Conservation (phyloP, 1,140 invertebrate genomes). For the Calycopis cecrops region DNA sequence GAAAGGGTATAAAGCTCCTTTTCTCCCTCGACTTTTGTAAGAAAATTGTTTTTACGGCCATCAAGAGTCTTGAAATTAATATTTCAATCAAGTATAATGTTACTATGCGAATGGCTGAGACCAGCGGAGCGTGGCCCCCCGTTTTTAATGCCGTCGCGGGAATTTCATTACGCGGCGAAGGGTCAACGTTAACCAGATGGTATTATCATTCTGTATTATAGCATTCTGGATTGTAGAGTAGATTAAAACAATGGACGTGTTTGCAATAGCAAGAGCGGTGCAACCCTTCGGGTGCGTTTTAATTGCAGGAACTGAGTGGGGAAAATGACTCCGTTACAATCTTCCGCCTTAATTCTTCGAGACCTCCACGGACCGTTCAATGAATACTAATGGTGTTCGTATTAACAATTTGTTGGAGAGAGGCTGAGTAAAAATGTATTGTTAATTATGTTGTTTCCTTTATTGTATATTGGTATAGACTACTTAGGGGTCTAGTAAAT, state of each 20-base stretch:
- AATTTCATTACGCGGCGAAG: constrained; percentile 1
- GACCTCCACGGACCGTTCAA: constrained; percentile 36
- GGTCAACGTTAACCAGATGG: constrained; percentile 40
- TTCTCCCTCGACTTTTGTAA: constrained; percentile 26
- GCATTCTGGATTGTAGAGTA: constrained; percentile 46
- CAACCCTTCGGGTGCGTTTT: constrained; percentile 67
- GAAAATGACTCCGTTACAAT: constrained; percentile 40
- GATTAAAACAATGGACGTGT: constrained; percentile 71
- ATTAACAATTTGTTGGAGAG: constrained; percentile 12
- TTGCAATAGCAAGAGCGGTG: constrained; percentile 62
- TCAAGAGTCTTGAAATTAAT: constrained; percentile 49
- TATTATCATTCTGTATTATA: constrained; percentile 53
- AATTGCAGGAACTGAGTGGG: constrained; percentile 55
- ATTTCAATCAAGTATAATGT: constrained; percentile 58
- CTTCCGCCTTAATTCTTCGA: constrained; percentile 45
- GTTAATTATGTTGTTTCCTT: background rate
- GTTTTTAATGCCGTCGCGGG: constrained; percentile 2
- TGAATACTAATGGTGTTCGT: constrained; percentile 45
- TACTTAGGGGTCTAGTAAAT: too few relatives aligned
- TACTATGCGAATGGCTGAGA: constrained; percentile 29
- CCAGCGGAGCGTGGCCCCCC: constrained; percentile 32
- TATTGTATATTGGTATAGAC: too few relatives aligned
- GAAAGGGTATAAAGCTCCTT: constrained; percentile 22
- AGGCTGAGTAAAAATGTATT: background rate
- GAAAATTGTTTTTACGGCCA: constrained; percentile 39